Conservation (phyloP, 2,797 vertebrate genomes). For the Pangasius mekongensis region DNA sequence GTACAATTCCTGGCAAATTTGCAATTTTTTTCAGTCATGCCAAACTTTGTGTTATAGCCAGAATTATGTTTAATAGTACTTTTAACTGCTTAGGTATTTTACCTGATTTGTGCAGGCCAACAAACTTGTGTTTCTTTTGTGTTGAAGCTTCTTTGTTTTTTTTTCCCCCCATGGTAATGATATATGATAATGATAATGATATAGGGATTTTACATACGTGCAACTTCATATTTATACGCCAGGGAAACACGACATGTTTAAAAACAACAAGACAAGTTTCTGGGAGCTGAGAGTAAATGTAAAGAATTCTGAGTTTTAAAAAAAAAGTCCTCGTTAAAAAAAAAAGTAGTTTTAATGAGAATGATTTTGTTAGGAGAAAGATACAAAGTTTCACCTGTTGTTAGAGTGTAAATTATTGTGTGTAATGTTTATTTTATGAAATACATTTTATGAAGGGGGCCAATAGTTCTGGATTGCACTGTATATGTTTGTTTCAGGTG, state of each 20-base stretch:
- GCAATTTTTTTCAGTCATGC: too few relatives aligned
- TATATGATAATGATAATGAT: background rate
- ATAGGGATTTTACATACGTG: background rate
- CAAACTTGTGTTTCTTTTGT: background rate
- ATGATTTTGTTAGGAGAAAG: too few relatives aligned
- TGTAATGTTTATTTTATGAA: background rate
- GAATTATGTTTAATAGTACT: background rate
- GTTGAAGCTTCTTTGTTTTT: background rate
- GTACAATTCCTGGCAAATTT: background rate
- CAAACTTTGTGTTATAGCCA: background rate
- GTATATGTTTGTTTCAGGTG: background rate
- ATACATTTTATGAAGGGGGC: background rate
- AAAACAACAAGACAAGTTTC: background rate
- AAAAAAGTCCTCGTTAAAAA: too few relatives aligned
- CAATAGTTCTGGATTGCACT: background rate
- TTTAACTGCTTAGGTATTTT: background rate
- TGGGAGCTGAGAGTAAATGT: background rate
- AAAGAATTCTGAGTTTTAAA: background rate
- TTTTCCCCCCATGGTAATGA: background rate
- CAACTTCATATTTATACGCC: background rate
- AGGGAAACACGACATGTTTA: background rate
- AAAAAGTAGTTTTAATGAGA: too few relatives aligned
- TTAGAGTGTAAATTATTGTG: background rate
- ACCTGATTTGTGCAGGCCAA: background rate
- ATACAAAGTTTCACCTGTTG: too few relatives aligned